Conservation (phyloP, 2,797 vertebrate genomes). For the Enteromius viviparus region DNA sequence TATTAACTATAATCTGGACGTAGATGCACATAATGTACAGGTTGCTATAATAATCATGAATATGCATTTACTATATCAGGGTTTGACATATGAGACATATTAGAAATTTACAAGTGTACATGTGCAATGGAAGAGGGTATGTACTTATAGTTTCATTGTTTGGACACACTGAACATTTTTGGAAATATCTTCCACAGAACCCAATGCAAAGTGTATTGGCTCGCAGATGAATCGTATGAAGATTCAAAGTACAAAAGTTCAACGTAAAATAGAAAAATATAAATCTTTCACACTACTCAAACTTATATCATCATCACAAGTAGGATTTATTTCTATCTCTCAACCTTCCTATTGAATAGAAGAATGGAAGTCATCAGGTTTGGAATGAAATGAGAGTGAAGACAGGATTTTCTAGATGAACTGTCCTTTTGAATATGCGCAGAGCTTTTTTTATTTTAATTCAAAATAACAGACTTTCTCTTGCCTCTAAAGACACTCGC, state of each 20-base stretch:
- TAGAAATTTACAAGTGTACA: too few species aligned
- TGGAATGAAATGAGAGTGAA: background rate
- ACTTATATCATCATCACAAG: background rate
- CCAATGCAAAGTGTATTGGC: background rate
- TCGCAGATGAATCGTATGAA: background rate
- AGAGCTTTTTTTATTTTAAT: background rate
- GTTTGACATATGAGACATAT: too few species aligned
- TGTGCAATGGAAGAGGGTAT: too few species aligned
- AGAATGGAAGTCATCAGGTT: background rate
- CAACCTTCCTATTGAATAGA: too few species aligned
- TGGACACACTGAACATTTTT: background rate
- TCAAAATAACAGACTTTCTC: constrained; percentile 50
- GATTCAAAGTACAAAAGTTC: background rate
- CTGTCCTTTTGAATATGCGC: background rate
- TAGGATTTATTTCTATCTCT: background rate
- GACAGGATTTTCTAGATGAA: background rate
- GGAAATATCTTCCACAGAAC: background rate
- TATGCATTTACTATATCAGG: too few species aligned
- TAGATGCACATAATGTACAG: too few species aligned
- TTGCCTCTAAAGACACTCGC: constrained; percentile 82
- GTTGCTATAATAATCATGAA: too few species aligned
- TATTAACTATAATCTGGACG: too few species aligned
- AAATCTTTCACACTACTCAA: background rate
- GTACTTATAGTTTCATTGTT: background rate
- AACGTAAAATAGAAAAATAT: background rate